Percentiles rank a stretch among this genome's conserved stretches.
phyloP scores from a whole-genome alignment of 2,113 vertebrate species.

The Miniopterus natalensis region DNA sequence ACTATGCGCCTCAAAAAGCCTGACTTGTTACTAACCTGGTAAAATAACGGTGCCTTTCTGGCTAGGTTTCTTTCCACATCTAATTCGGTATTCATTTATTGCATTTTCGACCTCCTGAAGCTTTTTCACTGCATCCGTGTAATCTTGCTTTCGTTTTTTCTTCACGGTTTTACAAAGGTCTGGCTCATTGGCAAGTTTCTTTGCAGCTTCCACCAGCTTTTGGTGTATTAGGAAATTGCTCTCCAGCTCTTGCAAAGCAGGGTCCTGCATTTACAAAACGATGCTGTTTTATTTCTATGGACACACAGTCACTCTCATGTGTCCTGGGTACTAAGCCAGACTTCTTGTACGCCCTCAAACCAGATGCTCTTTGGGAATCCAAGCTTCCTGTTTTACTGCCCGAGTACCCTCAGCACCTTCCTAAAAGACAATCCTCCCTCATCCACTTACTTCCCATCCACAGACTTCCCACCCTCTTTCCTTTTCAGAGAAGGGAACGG shows the following conservation, averaged over 20 bases:
- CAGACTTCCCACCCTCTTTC: neutral
- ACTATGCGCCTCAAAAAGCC: neutral
- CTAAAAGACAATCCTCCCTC: neutral
- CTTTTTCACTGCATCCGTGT: slow-evolving; percentile 91
- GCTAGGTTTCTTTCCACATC: slow-evolving; percentile 92
- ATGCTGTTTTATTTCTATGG: slow-evolving; percentile 16
- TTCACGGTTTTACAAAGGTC: slow-evolving; percentile 96
- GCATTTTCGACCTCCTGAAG: slow-evolving; percentile 95
- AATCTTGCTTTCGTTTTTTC: slow-evolving; percentile 95
- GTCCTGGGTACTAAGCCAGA: neutral
- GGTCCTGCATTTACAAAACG: slow-evolving; percentile 89
- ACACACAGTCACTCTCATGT: neutral
- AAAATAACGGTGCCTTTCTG: slow-evolving; percentile 92
- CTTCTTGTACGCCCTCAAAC: neutral
- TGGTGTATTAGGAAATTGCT: slow-evolving; percentile 96
- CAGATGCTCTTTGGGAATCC: neutral
- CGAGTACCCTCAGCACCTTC: neutral
- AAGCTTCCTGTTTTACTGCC: neutral
- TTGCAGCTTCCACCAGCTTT: slow-evolving; percentile 96
- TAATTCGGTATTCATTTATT: slow-evolving; percentile 94
- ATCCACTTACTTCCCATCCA: neutral
- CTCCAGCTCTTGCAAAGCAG: slow-evolving; percentile 94
- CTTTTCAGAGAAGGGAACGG: neutral
- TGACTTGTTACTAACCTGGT: slow-evolving; percentile 87
- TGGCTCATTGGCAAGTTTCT: slow-evolving; percentile 93